phyloP scores from a whole-genome alignment of 2,888 invertebrate species.

The Bombylius major region DNA sequence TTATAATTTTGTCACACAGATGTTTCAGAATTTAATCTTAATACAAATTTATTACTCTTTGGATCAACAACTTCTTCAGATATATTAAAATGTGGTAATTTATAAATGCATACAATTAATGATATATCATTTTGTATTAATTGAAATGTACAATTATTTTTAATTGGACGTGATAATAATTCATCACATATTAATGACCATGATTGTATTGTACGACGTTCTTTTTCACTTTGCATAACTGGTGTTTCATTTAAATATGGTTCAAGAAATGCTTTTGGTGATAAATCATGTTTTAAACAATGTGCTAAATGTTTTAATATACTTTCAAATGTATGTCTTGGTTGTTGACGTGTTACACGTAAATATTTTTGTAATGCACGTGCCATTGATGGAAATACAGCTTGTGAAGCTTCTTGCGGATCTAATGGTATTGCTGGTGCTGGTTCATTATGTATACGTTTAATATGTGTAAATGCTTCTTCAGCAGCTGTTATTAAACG shows the following conservation, averaged over 20 bases:
- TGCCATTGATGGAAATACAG: slow-evolving; percentile 94
- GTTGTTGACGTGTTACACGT: slow-evolving; percentile 90
- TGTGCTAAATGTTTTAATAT: slow-evolving; percentile 82
- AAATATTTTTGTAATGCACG: slow-evolving; percentile 93
- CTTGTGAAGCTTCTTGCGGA: slow-evolving; percentile 91
- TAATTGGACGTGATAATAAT: slow-evolving; percentile 72
- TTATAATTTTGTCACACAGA: slow-evolving; percentile 61
- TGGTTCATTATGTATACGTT: slow-evolving; percentile 58
- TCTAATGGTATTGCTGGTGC: slow-evolving; percentile 79
- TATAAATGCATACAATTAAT: slow-evolving; percentile 71
- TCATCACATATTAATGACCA: slow-evolving; percentile 95
- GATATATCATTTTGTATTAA: slow-evolving; percentile 87
- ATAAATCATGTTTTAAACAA: slow-evolving; percentile 86
- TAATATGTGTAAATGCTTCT: slow-evolving; percentile 96
- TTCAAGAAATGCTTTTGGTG: slow-evolving; percentile 89
- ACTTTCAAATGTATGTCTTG: slow-evolving; percentile 86
- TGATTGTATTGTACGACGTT: slow-evolving; percentile 69
- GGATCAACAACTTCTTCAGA: slow-evolving; percentile 95
- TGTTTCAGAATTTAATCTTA: slow-evolving; percentile 90
- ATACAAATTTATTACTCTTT: slow-evolving; percentile 87
- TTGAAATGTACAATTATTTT: slow-evolving; percentile 77
- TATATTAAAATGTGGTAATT: slow-evolving; percentile 85
- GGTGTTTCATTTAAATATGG: slow-evolving; percentile 80
- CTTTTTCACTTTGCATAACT: slow-evolving; percentile 73
- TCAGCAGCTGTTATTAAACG: slow-evolving; percentile 87